Evolutionary conservation across 2,113 vertebrate genomes (phyloP), one percentile per base, ranked within the genome.

Genomic region (Axis porcinus): DNA sequence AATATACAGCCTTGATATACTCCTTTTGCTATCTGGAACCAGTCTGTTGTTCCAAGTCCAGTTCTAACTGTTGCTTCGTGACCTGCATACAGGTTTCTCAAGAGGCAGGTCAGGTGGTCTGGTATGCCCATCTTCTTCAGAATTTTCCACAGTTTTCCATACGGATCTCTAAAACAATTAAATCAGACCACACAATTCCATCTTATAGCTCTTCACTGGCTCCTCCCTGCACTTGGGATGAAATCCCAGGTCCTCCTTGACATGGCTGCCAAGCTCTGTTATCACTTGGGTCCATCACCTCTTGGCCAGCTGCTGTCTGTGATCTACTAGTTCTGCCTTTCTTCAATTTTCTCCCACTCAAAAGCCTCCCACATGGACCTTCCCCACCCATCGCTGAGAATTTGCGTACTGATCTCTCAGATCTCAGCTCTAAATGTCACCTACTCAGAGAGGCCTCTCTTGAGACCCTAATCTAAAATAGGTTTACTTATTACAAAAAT

Each of bases 371-470:
- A 52, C 76, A 45, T 25, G 36, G 5, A 54, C 15, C 43, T 13
- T 25, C 28, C 60, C 17, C 28, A 33, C 5, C 4, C 52, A 57
- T 58, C 14, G 36, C 43, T 55, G 21, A 9, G 54, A 90, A 89
- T 93, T 95, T 60, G 94, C 54, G 62, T 90, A 85, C 67, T 95
- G 58, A 64, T 86, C 82, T 85, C 62, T 95, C 55, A 96, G 91
- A 89, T 95, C 52, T 92, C 84, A 90, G 62, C 74, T 97, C 64
- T 86, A 98, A 95, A 95, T 97, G 88, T 91, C 89, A 96, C 86
- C 95, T 86, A 96, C 79, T 95, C 81, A 97, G 64, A 97, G 21
- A 89, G 60, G 57, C 64, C 58, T 96, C 90, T 81, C 60, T 55
- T 43, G 30, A 94, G 94, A 94, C 8, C n/a, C 50, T 91, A 81